phyloP scores from a whole-genome alignment of 1,140 invertebrate genomes.

The Diabrotica virgifera region DNA sequence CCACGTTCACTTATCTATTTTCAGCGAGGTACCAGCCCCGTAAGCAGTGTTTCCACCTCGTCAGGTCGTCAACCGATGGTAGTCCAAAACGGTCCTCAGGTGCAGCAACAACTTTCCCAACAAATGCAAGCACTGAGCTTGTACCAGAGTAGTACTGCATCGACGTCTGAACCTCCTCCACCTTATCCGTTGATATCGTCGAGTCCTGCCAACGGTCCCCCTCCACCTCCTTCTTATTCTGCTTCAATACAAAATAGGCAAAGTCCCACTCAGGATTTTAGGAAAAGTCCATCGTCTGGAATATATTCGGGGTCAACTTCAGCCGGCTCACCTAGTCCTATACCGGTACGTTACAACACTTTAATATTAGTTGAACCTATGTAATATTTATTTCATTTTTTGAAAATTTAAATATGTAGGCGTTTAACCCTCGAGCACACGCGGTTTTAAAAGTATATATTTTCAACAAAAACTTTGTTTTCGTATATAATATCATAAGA shows the following conservation, averaged over 20 bases:
- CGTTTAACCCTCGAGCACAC: too few species aligned
- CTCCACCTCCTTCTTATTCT: slow-evolving; percentile 79
- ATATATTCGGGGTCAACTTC: slow-evolving; percentile 78
- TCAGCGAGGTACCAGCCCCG: slow-evolving; percentile 63
- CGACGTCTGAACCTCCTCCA: slow-evolving; percentile 67
- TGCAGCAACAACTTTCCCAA: slow-evolving; percentile 79
- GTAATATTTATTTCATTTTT: too few species aligned
- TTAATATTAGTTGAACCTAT: background rate
- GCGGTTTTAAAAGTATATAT: too few species aligned
- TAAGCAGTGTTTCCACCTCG: slow-evolving; percentile 43
- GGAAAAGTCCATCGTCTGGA: slow-evolving; percentile 68
- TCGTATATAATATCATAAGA: too few species aligned
- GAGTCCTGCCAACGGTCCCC: slow-evolving; percentile 58
- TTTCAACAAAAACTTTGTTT: too few species aligned
- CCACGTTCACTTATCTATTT: background rate
- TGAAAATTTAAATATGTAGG: too few species aligned
- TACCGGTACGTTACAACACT: slow-evolving; percentile 55
- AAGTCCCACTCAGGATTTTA: slow-evolving; percentile 74
- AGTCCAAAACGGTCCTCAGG: slow-evolving; percentile 76
- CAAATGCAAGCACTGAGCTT: slow-evolving; percentile 83
- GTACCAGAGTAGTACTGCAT: slow-evolving; percentile 59
- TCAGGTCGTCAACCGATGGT: slow-evolving; percentile 66
- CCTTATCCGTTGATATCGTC: slow-evolving; percentile 67
- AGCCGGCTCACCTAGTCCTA: slow-evolving; percentile 76
- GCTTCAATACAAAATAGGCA: slow-evolving; percentile 82